Evolutionary conservation across 53 echinoderm and acorn worm genomes (phyloP).

Genomic region (Holothuria scabra): DNA sequence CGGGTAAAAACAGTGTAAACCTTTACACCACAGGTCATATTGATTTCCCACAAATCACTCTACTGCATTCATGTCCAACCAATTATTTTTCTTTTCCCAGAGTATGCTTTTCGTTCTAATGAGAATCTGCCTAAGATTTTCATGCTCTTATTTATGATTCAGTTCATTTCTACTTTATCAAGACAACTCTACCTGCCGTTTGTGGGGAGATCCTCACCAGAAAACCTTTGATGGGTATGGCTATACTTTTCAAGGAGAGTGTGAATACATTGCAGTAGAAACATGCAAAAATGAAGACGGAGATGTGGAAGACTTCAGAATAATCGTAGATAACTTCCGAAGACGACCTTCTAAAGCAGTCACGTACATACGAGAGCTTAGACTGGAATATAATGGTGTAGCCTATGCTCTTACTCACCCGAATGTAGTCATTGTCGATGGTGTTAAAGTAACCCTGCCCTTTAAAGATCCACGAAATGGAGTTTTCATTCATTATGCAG

Average conservation of each 20-base stretch:
- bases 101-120: too few relatives aligned
- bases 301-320: constrained; percentile 2
- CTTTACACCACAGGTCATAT: too few relatives aligned
- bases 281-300: constrained; percentile 25
- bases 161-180: too few relatives aligned
- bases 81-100: too few relatives aligned
- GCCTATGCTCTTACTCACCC: constrained; percentile 28
- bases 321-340: constrained; percentile 32
- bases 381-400: constrained; percentile 2
- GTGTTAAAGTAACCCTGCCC: constrained; percentile 7
- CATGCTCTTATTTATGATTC: too few relatives aligned
- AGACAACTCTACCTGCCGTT: neutral
- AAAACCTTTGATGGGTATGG: constrained; percentile 27
- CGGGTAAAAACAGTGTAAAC: too few relatives aligned
- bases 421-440: constrained; percentile 1
- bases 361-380: constrained; percentile 25
- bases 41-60: too few relatives aligned
- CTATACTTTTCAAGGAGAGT: constrained; percentile 26
- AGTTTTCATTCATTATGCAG: constrained; percentile 5
- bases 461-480: neutral
- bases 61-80: too few relatives aligned
- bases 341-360: constrained; percentile 1
- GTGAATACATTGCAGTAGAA: constrained; percentile 14
- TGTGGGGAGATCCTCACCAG: neutral
- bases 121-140: too few relatives aligned